Conservation (phyloP, 2,888 invertebrate species). For the Byasa hedistus region DNA sequence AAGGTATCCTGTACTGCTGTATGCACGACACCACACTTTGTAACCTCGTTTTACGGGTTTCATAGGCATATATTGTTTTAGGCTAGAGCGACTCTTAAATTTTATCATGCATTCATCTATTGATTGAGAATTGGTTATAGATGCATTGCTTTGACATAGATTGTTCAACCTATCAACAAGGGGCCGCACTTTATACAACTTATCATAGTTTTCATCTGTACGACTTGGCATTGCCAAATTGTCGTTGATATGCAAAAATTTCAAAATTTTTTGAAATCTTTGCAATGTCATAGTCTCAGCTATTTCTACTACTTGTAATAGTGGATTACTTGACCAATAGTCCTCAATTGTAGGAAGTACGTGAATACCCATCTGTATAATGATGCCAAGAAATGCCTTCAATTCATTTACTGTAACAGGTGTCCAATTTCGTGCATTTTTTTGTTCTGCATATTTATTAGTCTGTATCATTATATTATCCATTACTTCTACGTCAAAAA, state of each 20-base stretch:
- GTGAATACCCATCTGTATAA: slow-evolving; percentile 35
- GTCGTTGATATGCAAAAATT: slow-evolving; percentile 29
- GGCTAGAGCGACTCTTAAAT: slow-evolving; percentile 37
- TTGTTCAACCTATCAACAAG: slow-evolving; percentile 28
- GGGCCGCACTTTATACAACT: slow-evolving; percentile 30
- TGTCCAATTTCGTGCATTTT: slow-evolving; percentile 4
- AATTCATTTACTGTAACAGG: slow-evolving; percentile 25
- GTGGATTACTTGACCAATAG: slow-evolving; percentile 35
- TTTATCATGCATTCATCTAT: slow-evolving; percentile 36
- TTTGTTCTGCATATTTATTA: slow-evolving; percentile 4
- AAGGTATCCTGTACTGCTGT: slow-evolving; percentile 33
- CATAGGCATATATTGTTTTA: slow-evolving; percentile 36
- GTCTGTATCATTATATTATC: slow-evolving; percentile 9
- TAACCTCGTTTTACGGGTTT: slow-evolving; percentile 34
- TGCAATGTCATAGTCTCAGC: slow-evolving; percentile 30
- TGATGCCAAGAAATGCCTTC: slow-evolving; percentile 34
- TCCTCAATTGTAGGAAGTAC: slow-evolving; percentile 32
- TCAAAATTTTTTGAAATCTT: slow-evolving; percentile 29
- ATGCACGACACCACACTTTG: slow-evolving; percentile 33
- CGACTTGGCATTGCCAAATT: slow-evolving; percentile 27
- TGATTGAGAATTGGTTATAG: slow-evolving; percentile 26
- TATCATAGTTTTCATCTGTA: slow-evolving; percentile 21
- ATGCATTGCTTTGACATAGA: slow-evolving; percentile 25
- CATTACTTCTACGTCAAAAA: slow-evolving; percentile 23
- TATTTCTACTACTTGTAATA: slow-evolving; percentile 31